Base-by-base conservation (phyloP, 2,113 vertebrate species). In the Dasyprocta punctata region DNA sequence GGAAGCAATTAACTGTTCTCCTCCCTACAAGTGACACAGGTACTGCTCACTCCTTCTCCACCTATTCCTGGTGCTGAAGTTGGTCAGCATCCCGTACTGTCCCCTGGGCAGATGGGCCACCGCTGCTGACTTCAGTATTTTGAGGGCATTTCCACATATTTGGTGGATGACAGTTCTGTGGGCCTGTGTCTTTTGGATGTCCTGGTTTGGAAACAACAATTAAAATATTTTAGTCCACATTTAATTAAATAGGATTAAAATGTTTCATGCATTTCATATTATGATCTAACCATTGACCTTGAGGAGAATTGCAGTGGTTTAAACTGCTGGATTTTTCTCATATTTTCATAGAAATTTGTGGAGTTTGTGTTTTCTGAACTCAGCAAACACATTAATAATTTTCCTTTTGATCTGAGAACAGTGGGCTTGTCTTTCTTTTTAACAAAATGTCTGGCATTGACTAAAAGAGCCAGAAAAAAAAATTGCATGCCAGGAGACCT, bases 41-140 rank as follows among this genome's bases (percentile, higher is more conserved):
- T 7, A 0, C 20, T 5, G 0, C 1, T 41, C 0, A 0, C 0
- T 0, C 20, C 22, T n/a, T 44, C 38, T 38, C 28, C 8, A 0
- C 0, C 26, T 17, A 4, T 28, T 71, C 67, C 82, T 30, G 56
- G 61, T 28, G 36, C 52, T 13, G 58, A 38, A 20, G 7, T 1
- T 2, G 52, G 69, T 75, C 56, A 5, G 49, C 0, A 0, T 8
- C 0, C 7, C 30, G 0, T 0, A 12, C 3, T 0, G 4, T 14
- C n/a, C 3, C 0, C 4, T 4, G 5, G 20, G 36, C 24, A 11
- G 8, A 28, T 0, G 7, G 1, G 12, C 47, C 1, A 1, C 28
- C 41, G 13, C 1, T 41, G 41, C 67, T 63, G 49, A 26, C 52
- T 17, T 58, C 11, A 28, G 0, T 30, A 2, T 30, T 78, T 26